phyloP scores from a whole-genome alignment of 2,888 invertebrate species.

The Cerastis leucographa region DNA sequence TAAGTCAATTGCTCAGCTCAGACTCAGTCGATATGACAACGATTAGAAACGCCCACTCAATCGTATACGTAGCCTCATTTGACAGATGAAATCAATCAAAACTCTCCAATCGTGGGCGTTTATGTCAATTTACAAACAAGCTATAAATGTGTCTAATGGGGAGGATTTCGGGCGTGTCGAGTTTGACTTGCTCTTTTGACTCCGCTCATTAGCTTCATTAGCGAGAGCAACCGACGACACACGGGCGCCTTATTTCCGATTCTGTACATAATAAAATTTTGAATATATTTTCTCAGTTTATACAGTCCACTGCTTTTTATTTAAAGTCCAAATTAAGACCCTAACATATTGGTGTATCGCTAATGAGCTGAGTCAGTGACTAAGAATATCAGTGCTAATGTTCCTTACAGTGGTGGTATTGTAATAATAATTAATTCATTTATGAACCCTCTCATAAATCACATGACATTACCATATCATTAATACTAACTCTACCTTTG shows the following conservation, averaged over 20 bases:
- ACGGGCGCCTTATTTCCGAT: too few species aligned
- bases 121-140: not conserved
- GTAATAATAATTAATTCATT: not conserved
- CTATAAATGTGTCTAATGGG: not conserved
- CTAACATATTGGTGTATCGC: too few species aligned
- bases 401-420: conserved; percentile 14
- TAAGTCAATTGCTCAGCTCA: not conserved
- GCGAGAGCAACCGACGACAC: too few species aligned
- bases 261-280: too few species aligned
- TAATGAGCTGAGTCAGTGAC: too few species aligned
- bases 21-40: not conserved
- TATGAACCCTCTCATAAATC: not conserved
- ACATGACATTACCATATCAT: conserved; percentile 1
- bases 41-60: not conserved
- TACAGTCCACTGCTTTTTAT: too few species aligned
- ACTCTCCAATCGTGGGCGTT: not conserved
- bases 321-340: too few species aligned
- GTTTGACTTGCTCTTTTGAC: too few species aligned
- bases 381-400: too few species aligned
- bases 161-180: too few species aligned
- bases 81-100: not conserved
- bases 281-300: too few species aligned
- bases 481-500: conserved; percentile 19
- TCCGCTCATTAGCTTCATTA: too few species aligned
- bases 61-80: not conserved